A percentile compares a stretch with the other conserved stretches of the same genome.
These are phyloP conservation scores for Musca vetustissima DNA, from an alignment of 1,140 invertebrate genomes.

Conservation along the genomic window DNA sequence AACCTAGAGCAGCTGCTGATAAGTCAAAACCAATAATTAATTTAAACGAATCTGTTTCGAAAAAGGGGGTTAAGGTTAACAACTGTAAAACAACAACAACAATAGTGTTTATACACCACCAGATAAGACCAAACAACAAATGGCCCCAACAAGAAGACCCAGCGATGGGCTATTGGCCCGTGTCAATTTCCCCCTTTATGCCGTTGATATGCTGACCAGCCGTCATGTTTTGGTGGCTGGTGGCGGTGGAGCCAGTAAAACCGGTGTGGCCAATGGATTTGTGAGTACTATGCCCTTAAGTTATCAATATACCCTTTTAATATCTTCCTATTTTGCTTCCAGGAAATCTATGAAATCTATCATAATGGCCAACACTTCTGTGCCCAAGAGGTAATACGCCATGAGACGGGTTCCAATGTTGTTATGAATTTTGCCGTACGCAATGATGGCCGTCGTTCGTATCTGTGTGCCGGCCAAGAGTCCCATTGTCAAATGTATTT, in stretches of 20 bases:
- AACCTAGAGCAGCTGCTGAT: slow-evolving; percentile 7
- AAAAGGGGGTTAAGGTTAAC: too few relatives aligned
- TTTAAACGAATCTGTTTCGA: too few relatives aligned
- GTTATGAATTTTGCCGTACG: slow-evolving; percentile 86
- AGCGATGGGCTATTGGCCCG: slow-evolving; percentile 73
- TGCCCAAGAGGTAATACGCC: slow-evolving; percentile 81
- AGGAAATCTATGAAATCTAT: slow-evolving; percentile 91
- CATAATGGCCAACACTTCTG: slow-evolving; percentile 78
- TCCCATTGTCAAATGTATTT: slow-evolving; percentile 87
- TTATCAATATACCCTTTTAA: slow-evolving; percentile 15
- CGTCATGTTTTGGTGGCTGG: slow-evolving; percentile 92
- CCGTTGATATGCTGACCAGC: slow-evolving; percentile 84
- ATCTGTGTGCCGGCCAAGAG: slow-evolving; percentile 88
- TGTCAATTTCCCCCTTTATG: slow-evolving; percentile 92
- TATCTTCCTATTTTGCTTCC: slow-evolving; percentile 40
- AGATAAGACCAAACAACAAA: slow-evolving; percentile 21
- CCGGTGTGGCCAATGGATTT: slow-evolving; percentile 94
- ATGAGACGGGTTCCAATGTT: slow-evolving; percentile 84
- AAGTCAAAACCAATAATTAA: slow-evolving; percentile 5
- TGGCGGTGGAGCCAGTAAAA: slow-evolving; percentile 92
- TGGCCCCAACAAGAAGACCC: slow-evolving; percentile 51
- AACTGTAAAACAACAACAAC: neutral
- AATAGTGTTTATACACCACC: neutral
- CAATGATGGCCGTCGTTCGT: slow-evolving; percentile 69
- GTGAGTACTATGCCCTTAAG: slow-evolving; percentile 63